Evolutionary conservation across 2,888 invertebrate species (phyloP), one percentile per base, ranked within the genome.

Genomic region (Lycophotia porphyrea): DNA sequence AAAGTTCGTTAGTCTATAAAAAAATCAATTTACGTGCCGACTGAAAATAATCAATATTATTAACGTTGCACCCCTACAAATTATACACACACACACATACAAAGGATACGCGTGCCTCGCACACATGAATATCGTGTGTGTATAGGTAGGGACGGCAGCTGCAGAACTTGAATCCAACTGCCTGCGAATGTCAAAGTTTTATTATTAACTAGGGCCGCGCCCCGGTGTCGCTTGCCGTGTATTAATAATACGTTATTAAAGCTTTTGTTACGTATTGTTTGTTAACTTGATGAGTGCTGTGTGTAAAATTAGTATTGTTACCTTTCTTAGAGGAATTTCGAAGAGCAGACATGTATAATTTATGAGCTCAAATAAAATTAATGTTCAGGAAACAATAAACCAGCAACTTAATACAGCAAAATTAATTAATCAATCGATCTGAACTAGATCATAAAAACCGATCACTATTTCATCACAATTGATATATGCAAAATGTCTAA

Each of bases 81-180:
- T 85, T 80, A 63, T 39, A 78, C 66, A 11, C n/a, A 89, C 81
- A 55, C 88, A 89, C 84, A 88, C 88, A 87, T 87, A 82, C 81
- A 80, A 87, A 84, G 76, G 83, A 81, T 63, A 84, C 88, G 87
- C 88, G 87, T 86, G 89, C 85, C 87, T 71, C 78, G 74, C 88
- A 88, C 89, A 89, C 86, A 86, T 82, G 78, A 82, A 79, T 47
- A 78, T 74, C 88, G 87, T 90, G 89, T 89, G 89, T 91, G 71
- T 72, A 80, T 36, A 84, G 34, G 90, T 91, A 92, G 89, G 92
- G 91, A 91, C 92, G 94, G 93, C 96, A 96, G 96, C 96, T 96
- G 96, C 96, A 93, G 89, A 95, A 95, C 94, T 95, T 92, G 95
- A 93, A 94, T 93, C 90, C 92, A 80, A 87, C 87, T 84, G 92